These are phyloP conservation scores for Drosophila hydei DNA, from an alignment of 1,140 invertebrate genomes.

Conservation along the genomic window DNA sequence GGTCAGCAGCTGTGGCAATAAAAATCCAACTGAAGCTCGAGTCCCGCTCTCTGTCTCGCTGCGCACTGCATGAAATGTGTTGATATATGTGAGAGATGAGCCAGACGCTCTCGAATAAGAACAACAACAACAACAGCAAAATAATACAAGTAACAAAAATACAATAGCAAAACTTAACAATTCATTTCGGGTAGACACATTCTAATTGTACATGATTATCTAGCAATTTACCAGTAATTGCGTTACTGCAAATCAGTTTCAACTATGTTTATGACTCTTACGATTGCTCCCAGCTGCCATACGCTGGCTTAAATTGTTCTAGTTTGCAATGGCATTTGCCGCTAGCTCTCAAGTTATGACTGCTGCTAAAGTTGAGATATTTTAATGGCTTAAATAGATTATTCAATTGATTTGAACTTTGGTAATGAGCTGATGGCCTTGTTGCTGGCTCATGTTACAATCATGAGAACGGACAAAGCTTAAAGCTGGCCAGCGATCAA, in stretches of 20 bases:
- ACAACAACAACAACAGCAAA: not conserved
- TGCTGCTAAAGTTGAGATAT: too few relatives aligned
- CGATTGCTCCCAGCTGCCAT: not conserved
- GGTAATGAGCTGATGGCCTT: too few relatives aligned
- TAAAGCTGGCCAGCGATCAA: too few relatives aligned
- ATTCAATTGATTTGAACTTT: too few relatives aligned
- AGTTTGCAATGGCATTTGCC: not conserved
- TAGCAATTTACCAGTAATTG: constrained; percentile 38
- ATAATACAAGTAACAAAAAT: not conserved
- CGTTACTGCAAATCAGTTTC: constrained; percentile 15
- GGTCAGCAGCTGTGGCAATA: constrained; percentile 74
- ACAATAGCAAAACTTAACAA: constrained; percentile 23
- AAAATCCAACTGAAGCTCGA: constrained; percentile 69
- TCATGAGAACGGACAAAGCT: too few relatives aligned
- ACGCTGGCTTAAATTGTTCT: not conserved
- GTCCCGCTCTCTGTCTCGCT: constrained; percentile 4
- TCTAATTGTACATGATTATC: constrained; percentile 51
- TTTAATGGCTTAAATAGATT: too few relatives aligned
- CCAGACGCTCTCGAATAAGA: constrained; percentile 21
- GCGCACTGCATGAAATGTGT: constrained; percentile 63
- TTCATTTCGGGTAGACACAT: constrained; percentile 28
- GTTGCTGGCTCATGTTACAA: too few relatives aligned
- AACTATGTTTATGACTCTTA: not conserved
- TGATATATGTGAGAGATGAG: constrained; percentile 67
- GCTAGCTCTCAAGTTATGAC: too few relatives aligned